phyloP scores from a whole-genome alignment of 2,113 vertebrate species.

The Pogona vitticeps region DNA sequence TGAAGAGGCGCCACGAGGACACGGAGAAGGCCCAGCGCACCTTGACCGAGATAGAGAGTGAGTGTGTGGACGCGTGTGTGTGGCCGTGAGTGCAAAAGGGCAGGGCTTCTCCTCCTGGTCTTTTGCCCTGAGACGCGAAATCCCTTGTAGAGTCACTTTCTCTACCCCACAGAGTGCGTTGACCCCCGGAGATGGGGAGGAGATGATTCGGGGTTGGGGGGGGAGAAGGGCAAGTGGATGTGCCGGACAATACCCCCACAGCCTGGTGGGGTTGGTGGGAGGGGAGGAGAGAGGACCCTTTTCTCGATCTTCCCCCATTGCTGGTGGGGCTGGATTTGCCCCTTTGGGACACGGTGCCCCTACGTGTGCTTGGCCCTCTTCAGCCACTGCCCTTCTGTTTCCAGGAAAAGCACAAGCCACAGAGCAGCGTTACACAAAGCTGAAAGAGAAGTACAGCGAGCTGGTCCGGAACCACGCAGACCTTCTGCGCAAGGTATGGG shows the following conservation, averaged over 20 bases:
- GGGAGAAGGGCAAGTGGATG: no score
- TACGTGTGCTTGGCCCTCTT: accelerated
- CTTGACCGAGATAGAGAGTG: conserved; percentile 94
- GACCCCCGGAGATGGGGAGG: no score
- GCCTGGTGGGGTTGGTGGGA: no score
- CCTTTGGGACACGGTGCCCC: accelerated
- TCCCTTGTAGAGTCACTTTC: no score
- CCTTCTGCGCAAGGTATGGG: conserved; percentile 94
- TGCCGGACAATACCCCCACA: not conserved
- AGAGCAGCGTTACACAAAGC: conserved; percentile 94
- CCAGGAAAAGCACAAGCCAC: conserved; percentile 93
- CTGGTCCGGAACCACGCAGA: conserved; percentile 95
- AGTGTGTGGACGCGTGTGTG: conserved; percentile 59
- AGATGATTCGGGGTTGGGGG: no score
- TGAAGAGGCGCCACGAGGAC: conserved; percentile 88
- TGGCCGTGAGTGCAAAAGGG: no score
- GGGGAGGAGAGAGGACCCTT: not conserved
- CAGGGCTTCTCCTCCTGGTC: no score
- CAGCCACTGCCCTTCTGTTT: not conserved
- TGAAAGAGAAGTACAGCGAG: conserved; percentile 96
- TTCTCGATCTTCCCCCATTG: not conserved
- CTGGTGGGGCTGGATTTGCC: not conserved
- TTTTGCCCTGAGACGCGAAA: not conserved
- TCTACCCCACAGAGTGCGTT: no score
- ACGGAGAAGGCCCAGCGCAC: conserved; percentile 94